phyloP scores from a whole-genome alignment of 2,113 vertebrate genomes.

The Noturus placidus region DNA sequence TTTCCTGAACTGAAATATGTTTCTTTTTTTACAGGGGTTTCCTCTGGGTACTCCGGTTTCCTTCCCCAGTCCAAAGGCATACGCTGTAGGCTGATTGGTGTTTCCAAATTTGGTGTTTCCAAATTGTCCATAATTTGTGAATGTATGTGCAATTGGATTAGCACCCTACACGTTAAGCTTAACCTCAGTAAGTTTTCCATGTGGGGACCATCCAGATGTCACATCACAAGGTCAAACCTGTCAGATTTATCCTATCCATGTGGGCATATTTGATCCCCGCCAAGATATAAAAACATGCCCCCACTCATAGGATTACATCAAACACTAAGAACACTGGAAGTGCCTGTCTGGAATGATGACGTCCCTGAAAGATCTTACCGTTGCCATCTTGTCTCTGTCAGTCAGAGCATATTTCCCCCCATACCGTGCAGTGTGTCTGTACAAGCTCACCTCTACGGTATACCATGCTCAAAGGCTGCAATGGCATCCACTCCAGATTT shows the following conservation, averaged over 20 bases:
- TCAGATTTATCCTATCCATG: not conserved
- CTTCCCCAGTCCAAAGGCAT: no score
- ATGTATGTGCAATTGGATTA: no score
- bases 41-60: no score
- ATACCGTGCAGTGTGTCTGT: slow-evolving; percentile 6
- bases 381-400: slow-evolving; percentile 17
- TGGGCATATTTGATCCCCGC: not conserved
- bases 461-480: slow-evolving; percentile 37
- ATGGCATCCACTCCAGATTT: slow-evolving; percentile 56
- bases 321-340: not conserved
- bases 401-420: not conserved
- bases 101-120: no score
- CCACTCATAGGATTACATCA: not conserved
- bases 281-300: not conserved
- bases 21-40: no score
- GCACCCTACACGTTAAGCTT: not conserved
- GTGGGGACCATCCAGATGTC: not conserved
- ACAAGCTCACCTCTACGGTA: slow-evolving; percentile 32
- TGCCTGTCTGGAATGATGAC: not conserved
- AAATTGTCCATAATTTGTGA: no score
- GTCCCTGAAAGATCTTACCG: slow-evolving; percentile 9
- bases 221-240: not conserved
- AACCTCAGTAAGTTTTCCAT: not conserved
- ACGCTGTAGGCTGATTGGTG: no score
- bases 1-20: no score